Base-by-base conservation (phyloP, 2,888 invertebrate genomes). In the Hipparchia semele region DNA sequence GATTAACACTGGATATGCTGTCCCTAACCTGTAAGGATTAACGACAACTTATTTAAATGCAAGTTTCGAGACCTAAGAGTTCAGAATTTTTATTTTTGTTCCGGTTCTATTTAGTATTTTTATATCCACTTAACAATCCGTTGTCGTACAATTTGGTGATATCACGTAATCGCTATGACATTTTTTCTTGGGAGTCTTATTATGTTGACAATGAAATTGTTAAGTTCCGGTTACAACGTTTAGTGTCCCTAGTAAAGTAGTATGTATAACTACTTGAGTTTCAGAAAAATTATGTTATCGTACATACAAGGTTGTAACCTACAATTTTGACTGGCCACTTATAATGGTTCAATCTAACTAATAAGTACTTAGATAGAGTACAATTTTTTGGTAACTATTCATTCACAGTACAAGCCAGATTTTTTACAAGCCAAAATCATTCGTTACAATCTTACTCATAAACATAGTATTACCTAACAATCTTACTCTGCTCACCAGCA, bases 211-310 rank as follows among this genome's bases (percentile, higher is more conserved):
- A 87, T 88, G 88, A 89, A 90, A 91, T 90, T 84, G 87, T 87
- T 83, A 81, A 87, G 89, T 90, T 91, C 91, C 91, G 89, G 83
- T 83, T 88, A 85, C 88, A 87, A 88, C 84, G 82, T 82, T 67
- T 72, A 59, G 13, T 46, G 46, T 46, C 46, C 51, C 6, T 60
- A 61, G 3, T 39, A 39, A 39, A 45, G 45, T 62, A 62, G 61
- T 49, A 45, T 51, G 3, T 10, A 9, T 51, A 51, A 8, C 51
- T 58, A 60, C 60, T 51, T 60, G 51, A n/a, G 7, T 53, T 60
- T 60, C 59, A 60, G 39, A 68, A 60, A 6, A 23, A 39, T 60
- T 68, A 54, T 68, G 46, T 6, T 45, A 51, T 62, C 39, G 51
- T 64, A 65, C 39, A 49, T 64, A 65, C 39, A 49, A 75, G 58